These are phyloP conservation scores for Cranoglanis bouderius DNA, from an alignment of 2,113 vertebrate genomes.

Conservation along the genomic window DNA sequence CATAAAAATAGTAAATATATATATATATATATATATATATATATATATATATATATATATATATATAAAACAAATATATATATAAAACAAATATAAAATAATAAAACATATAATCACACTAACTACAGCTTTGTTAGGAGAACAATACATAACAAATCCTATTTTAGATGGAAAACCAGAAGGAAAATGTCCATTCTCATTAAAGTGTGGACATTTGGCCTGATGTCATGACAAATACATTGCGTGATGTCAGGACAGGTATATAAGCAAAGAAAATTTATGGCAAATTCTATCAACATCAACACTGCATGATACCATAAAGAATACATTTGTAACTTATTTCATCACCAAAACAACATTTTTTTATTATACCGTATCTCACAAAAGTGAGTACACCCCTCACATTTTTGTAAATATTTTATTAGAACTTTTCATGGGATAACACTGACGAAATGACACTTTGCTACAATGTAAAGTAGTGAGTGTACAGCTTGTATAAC, in stretches of 20 bases:
- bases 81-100: too few relatives aligned
- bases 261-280: constrained; percentile 52
- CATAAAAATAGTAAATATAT: constrained; percentile 94
- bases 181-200: constrained; percentile 40
- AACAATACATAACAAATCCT: not conserved
- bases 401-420: too few relatives aligned
- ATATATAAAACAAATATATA: too few relatives aligned
- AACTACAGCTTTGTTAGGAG: constrained; percentile 40
- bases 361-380: not conserved
- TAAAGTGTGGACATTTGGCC: not conserved
- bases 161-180: constrained; percentile 41
- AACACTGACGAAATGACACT: too few relatives aligned
- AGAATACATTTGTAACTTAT: not conserved
- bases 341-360: not conserved
- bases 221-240: constrained; percentile 50
- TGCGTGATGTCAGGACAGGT: constrained; percentile 45
- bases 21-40: too few relatives aligned
- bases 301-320: not conserved
- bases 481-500: too few relatives aligned
- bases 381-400: too few relatives aligned
- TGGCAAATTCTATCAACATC: not conserved
- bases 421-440: too few relatives aligned
- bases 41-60: too few relatives aligned
- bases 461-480: too few relatives aligned
- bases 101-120: constrained; percentile 73